A percentile compares a stretch with the other conserved stretches of the same genome.
Evolutionary conservation across 2,888 invertebrate genomes (phyloP).

Genomic region (Strigamia transsilvanica): DNA sequence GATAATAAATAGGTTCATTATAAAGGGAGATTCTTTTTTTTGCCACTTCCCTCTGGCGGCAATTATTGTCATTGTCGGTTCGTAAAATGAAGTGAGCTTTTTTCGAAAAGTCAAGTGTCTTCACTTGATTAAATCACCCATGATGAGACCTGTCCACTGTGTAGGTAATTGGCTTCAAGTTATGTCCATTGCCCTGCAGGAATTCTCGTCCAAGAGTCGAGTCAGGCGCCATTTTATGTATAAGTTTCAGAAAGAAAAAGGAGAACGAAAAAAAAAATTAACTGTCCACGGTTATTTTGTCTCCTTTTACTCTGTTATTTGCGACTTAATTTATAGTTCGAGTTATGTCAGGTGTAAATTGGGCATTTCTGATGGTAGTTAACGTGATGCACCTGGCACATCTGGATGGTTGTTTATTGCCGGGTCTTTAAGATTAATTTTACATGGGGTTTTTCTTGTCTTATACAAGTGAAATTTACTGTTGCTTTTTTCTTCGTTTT

Average conservation of each 20-base stretch:
- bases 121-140: conserved; percentile 18
- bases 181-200: conserved; percentile 26
- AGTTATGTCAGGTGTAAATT: conserved; percentile 21
- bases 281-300: conserved; percentile 26
- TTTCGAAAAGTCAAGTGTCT: conserved; percentile 2
- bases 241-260: not conserved
- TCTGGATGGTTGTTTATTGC: conserved; percentile 16
- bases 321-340: conserved; percentile 14
- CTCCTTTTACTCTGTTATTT: conserved; percentile 11
- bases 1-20: conserved; percentile 30
- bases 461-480: not conserved
- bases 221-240: not conserved
- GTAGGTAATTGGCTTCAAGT: conserved; percentile 20
- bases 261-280: not conserved
- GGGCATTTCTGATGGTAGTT: conserved; percentile 30
- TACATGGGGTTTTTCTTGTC: conserved; percentile 5
- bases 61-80: conserved; percentile 26
- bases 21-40: conserved; percentile 13
- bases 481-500: not conserved
- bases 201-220: not conserved
- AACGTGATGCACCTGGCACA: conserved; percentile 25
- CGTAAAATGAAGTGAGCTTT: not conserved
- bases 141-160: conserved; percentile 16
- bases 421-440: conserved; percentile 19
- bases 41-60: conserved; percentile 3